A percentile compares a stretch with the other conserved stretches of the same genome.
Conservation (phyloP, 2,797 vertebrate species). For the Lagodon rhomboides region DNA sequence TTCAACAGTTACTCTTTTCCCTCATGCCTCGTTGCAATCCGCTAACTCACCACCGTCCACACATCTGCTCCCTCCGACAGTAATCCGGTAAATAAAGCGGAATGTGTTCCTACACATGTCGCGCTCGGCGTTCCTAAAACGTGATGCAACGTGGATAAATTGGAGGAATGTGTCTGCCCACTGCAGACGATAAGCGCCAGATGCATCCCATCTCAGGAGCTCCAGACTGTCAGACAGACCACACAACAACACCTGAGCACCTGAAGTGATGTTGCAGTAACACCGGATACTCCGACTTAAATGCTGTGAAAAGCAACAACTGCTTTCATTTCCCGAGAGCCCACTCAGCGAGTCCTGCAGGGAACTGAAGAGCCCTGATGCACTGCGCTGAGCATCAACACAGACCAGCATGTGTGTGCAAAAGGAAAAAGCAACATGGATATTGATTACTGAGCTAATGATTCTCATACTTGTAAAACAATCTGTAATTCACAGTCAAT, state of each 20-base stretch:
- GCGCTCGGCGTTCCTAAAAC: conserved; percentile 27
- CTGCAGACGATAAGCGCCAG: conserved; percentile 41
- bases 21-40: neutral
- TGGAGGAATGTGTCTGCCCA: conserved; percentile 34
- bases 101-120: neutral
- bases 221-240: conserved; percentile 7
- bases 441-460: neutral
- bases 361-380: neutral
- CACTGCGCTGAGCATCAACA: neutral
- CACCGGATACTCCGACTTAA: neutral
- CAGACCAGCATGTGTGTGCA: neutral
- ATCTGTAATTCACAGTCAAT: too few species aligned
- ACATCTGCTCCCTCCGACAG: neutral
- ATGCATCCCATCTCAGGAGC: conserved; percentile 19
- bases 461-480: neutral
- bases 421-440: neutral
- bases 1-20: conserved; percentile 1
- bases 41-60: neutral
- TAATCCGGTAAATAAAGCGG: neutral
- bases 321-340: conserved; percentile 21
- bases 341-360: conserved; percentile 4
- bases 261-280: conserved; percentile 14
- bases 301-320: neutral
- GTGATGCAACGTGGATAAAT: conserved; percentile 30
- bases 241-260: conserved; percentile 14